phyloP scores from a whole-genome alignment of 2,888 invertebrate genomes.

The Calameuta idolon region DNA sequence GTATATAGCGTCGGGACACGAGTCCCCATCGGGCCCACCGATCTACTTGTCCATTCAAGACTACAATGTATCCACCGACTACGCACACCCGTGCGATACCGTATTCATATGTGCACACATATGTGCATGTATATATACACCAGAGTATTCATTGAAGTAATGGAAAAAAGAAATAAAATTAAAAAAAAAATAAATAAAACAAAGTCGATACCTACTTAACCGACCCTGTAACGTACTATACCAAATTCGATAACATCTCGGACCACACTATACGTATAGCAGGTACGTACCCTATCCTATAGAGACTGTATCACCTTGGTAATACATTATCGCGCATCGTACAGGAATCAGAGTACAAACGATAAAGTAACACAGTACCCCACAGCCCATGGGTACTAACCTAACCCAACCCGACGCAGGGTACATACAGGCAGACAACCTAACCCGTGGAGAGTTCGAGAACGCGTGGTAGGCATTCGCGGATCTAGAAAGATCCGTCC shows the following conservation, averaged over 20 bases:
- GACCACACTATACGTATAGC: background rate
- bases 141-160: background rate
- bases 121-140: background rate
- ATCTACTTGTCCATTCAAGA: background rate
- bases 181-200: background rate
- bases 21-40: background rate
- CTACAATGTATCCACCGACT: background rate
- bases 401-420: background rate
- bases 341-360: background rate
- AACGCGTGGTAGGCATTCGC: background rate
- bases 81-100: background rate
- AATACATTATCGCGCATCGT: background rate
- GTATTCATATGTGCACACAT: background rate
- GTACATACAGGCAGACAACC: background rate
- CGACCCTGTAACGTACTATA: background rate
- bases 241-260: background rate
- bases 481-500: background rate
- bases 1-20: background rate
- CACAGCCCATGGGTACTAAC: background rate
- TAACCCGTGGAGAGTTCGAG: background rate
- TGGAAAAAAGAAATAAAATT: background rate
- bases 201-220: background rate
- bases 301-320: background rate
- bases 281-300: background rate
- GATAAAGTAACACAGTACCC: background rate